Evolutionary conservation across 2,113 vertebrate genomes (phyloP), one percentile per base, ranked within the genome.

Genomic region (Panthera uncia): DNA sequence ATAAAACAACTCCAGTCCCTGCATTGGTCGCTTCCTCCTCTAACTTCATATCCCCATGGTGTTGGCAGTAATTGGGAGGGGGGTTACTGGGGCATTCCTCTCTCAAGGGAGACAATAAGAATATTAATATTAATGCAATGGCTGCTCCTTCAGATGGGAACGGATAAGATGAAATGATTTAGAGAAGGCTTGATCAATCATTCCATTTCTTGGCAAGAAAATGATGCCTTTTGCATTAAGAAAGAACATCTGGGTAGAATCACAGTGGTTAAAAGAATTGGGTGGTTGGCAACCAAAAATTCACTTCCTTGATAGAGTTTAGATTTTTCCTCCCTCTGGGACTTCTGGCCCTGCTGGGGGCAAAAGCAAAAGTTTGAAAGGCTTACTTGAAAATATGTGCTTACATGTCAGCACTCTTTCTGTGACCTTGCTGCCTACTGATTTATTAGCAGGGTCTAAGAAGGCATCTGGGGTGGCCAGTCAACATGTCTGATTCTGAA

Each of bases 201-300:
- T 96, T 71, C 92, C 63, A 4, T 89, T 94, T 97, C 97, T 97
- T 98, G 97, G 97, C 98, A 97, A 96, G 97, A 94, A 98, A 97
- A 97, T 94, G 92, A 91, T 68, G 90, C 81, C 94, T 97, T 78
- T 94, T 96, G 92, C 78, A 38, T 97, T 95, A 79, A 95, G 96
- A 89, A 95, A 94, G 94, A 78, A 96, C 98, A 98, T 98, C 98
- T 98, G 98, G 95, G 93, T 71, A 66, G 95, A 97, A 98, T 97
- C 97, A 96, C 21, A 16, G 57, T 48, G 74, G 80, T 95, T 90
- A n/a, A 76, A 96, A 92, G 91, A 84, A 73, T 3, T 23, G 83
- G 71, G 90, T 71, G 80, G 83, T 50, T 89, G 90, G 97, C 69
- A 96, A 98, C 57, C 89, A 38, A 33, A 84, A 80, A 84, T 48